Base-by-base conservation (phyloP, 2,888 invertebrate genomes). In the Hemistola chrysoprasaria region DNA sequence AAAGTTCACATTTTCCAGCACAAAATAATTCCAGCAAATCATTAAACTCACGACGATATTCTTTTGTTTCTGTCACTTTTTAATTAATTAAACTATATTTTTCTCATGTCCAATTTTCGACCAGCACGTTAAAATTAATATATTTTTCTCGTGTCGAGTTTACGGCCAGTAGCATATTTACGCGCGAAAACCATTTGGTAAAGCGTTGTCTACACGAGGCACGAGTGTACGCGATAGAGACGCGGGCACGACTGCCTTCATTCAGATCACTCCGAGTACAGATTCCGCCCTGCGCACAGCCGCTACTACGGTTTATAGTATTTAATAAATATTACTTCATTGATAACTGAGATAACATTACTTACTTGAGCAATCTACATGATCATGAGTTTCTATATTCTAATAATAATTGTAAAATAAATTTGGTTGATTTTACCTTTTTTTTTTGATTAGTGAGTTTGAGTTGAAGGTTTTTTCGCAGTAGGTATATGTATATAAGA, bases 321-420 rank as follows among this genome's bases (percentile, higher is more conserved):
- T 57, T 62, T 57, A n/a, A n/a, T n/a, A 64, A 50, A 65, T 62
- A 61, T 53, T 54, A 53, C 50, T 53, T 50, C 37, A 52, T 44
- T 47, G 37, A 35, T 43, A 22, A 47, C 37, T 46, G 43, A 41
- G 36, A 31, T 26, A 37, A 28, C 21, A 40, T 47, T n/a, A n/a
- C n/a, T n/a, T n/a, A n/a, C n/a, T n/a, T n/a, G n/a, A n/a, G n/a
- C n/a, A n/a, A n/a, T n/a, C n/a, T n/a, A 35, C 22, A 23, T 34
- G 44, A 34, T 11, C 22, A 23, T 24, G 20, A 29, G 25, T 34
- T 40, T 44, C n/a, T n/a, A n/a, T n/a, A n/a, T n/a, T n/a, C n/a
- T n/a, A n/a, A n/a, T n/a, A n/a, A n/a, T n/a, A n/a, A n/a, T n/a
- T n/a, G n/a, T n/a, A n/a, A n/a, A n/a, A n/a, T n/a, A n/a, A n/a